Conservation (phyloP, 2,888 invertebrate species). For the Oxycera nigricornis region DNA sequence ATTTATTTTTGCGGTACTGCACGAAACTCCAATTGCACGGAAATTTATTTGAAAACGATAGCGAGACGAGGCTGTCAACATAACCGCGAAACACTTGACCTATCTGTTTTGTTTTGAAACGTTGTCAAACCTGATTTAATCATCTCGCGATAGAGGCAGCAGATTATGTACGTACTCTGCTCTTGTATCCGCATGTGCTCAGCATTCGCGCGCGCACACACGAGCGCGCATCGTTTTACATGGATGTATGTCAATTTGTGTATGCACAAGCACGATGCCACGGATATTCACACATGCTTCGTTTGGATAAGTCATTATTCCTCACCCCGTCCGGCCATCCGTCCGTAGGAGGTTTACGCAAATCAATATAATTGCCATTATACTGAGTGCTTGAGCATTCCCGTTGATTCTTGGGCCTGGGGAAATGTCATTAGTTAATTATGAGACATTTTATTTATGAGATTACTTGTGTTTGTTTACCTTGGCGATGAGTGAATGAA, state of each 20-base stretch:
- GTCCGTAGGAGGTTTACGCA: constrained; percentile 7
- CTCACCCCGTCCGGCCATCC: neutral
- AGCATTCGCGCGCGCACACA: constrained; percentile 29
- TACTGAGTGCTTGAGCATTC: constrained; percentile 32
- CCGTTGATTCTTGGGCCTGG: constrained; percentile 21
- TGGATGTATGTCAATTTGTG: constrained; percentile 31
- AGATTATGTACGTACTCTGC: neutral
- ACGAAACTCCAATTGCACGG: too few species aligned
- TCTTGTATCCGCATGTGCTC: constrained; percentile 27
- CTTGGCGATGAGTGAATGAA: neutral
- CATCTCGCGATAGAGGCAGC: constrained; percentile 28
- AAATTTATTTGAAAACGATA: too few species aligned
- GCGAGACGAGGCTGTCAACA: too few species aligned
- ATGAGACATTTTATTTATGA: constrained; percentile 20
- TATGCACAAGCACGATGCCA: constrained; percentile 22
- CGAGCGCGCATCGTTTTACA: neutral
- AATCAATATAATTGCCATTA: constrained; percentile 37
- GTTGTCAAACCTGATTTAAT: constrained; percentile 46
- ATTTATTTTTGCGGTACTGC: too few species aligned
- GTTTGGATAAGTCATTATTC: neutral
- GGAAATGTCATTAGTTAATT: constrained; percentile 30
- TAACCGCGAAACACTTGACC: constrained; percentile 32
- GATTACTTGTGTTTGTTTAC: constrained; percentile 28
- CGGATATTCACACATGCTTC: constrained; percentile 2
- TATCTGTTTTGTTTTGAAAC: constrained; percentile 43